Evolutionary conservation across 2,888 invertebrate species (phyloP).

Genomic region (Diabrotica balteata): DNA sequence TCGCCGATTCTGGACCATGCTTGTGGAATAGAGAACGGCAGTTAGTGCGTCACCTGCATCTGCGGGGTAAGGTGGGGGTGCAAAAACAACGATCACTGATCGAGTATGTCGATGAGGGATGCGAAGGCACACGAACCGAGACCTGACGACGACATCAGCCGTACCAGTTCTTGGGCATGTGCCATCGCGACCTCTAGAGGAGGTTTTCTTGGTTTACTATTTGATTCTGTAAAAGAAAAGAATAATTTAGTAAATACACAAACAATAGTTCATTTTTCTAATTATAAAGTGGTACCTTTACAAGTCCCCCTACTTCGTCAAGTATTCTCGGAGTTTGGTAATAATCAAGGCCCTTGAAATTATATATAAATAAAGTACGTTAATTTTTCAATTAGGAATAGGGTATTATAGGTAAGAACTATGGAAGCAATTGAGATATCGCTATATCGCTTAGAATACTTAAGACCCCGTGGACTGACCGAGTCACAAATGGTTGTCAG

Average conservation of each 20-base stretch:
- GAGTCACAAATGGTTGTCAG: too few relatives aligned
- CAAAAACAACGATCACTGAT: slow-evolving; percentile 62
- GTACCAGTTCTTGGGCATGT: slow-evolving; percentile 88
- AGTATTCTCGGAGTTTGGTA: too few relatives aligned
- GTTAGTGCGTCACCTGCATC: slow-evolving; percentile 34
- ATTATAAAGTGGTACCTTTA: too few relatives aligned
- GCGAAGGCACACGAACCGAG: slow-evolving; percentile 96
- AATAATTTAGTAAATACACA: slow-evolving; percentile 1
- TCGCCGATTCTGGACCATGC: slow-evolving; percentile 11
- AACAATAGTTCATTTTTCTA: neutral
- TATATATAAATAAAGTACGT: too few relatives aligned
- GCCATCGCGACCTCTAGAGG: slow-evolving; percentile 92
- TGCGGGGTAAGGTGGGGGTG: slow-evolving; percentile 23
- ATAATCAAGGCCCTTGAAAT: too few relatives aligned
- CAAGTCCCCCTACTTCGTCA: too few relatives aligned
- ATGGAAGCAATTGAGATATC: too few relatives aligned
- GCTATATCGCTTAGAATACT: too few relatives aligned
- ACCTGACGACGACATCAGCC: slow-evolving; percentile 87
- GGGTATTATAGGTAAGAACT: too few relatives aligned
- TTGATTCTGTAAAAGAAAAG: slow-evolving; percentile 72
- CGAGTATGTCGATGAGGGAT: slow-evolving; percentile 83
- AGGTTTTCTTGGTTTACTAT: slow-evolving; percentile 88
- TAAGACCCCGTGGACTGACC: too few relatives aligned
- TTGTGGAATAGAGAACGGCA: slow-evolving; percentile 40
- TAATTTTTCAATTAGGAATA: too few relatives aligned